phyloP scores from a whole-genome alignment of 2,797 vertebrate species.

The Enteromius thamalakanensis region DNA sequence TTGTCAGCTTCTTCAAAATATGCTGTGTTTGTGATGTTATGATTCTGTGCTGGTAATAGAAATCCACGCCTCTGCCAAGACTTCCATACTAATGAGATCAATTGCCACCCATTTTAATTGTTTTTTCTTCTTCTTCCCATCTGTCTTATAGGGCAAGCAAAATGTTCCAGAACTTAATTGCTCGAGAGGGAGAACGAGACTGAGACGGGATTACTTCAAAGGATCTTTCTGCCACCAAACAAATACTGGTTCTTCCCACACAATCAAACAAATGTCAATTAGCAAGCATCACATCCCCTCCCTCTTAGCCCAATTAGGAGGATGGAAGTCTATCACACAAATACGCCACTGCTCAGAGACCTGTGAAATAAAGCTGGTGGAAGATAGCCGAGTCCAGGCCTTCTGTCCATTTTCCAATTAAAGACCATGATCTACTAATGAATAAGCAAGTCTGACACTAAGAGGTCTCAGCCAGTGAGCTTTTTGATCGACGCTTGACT shows the following conservation, averaged over 20 bases:
- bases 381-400: not conserved
- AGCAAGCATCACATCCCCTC: conserved; percentile 30
- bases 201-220: conserved; percentile 29
- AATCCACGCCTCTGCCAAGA: conserved; percentile 54
- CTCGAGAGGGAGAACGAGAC: conserved; percentile 44
- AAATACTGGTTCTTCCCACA: conserved; percentile 28
- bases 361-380: conserved; percentile 24
- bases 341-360: conserved; percentile 24
- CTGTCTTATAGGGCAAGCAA: conserved; percentile 53
- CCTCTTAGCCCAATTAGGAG: not conserved
- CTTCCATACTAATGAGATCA: conserved; percentile 64
- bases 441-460: conserved; percentile 1
- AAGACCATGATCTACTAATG: not conserved
- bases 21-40: conserved; percentile 42
- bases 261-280: conserved; percentile 49
- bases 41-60: conserved; percentile 40
- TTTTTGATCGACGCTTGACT: not conserved
- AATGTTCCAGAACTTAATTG: conserved; percentile 62
- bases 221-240: conserved; percentile 40
- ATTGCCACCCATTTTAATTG: conserved; percentile 68
- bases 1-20: conserved; percentile 34
- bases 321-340: conserved; percentile 7
- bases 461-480: not conserved
- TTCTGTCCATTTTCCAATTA: conserved; percentile 9
- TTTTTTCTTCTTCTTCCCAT: conserved; percentile 52